These are phyloP conservation scores for Drosophila multiciliata DNA, from an alignment of 2,888 invertebrate genomes.

Conservation along the genomic window DNA sequence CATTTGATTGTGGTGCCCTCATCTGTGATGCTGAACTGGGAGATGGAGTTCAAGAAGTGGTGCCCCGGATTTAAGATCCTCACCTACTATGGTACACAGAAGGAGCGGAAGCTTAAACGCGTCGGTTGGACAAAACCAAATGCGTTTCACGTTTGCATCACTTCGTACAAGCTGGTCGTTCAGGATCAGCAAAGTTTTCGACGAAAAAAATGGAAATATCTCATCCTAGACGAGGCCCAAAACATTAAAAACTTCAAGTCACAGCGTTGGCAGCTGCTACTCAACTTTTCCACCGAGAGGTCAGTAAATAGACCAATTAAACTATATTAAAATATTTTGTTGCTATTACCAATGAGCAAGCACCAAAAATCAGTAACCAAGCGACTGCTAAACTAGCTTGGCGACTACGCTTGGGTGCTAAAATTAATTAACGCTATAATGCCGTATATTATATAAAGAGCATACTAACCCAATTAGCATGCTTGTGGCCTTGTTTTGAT, in stretches of 20 bases:
- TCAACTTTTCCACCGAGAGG: constrained; percentile 97
- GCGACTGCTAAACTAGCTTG: constrained; percentile 78
- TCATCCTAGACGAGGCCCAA: constrained; percentile 99
- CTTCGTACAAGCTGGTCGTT: constrained; percentile 98
- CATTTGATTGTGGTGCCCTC: constrained; percentile 99
- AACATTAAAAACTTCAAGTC: constrained; percentile 99
- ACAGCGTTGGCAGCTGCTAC: constrained; percentile 98
- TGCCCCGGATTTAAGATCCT: constrained; percentile 99
- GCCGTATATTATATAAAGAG: constrained; percentile 62
- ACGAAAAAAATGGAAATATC: constrained; percentile 98
- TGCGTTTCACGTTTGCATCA: constrained; percentile 99
- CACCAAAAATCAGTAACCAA: constrained; percentile 82
- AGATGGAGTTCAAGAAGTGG: constrained; percentile 99
- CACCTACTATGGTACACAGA: constrained; percentile 98
- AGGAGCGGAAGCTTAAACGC: constrained; percentile 96
- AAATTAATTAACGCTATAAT: constrained; percentile 71
- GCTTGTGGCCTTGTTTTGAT: constrained; percentile 77
- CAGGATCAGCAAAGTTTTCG: constrained; percentile 99
- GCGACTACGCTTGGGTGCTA: constrained; percentile 84
- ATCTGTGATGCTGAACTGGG: constrained; percentile 99
- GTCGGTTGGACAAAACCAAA: constrained; percentile 99
- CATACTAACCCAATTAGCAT: constrained; percentile 60
- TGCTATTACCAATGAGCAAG: constrained; percentile 22
- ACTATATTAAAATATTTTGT: background rate
- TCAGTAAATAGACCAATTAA: constrained; percentile 83